Percentiles rank a stretch among this genome's conserved stretches.
Conservation (phyloP, 2,113 vertebrate species). For the Tyrannus savana region DNA sequence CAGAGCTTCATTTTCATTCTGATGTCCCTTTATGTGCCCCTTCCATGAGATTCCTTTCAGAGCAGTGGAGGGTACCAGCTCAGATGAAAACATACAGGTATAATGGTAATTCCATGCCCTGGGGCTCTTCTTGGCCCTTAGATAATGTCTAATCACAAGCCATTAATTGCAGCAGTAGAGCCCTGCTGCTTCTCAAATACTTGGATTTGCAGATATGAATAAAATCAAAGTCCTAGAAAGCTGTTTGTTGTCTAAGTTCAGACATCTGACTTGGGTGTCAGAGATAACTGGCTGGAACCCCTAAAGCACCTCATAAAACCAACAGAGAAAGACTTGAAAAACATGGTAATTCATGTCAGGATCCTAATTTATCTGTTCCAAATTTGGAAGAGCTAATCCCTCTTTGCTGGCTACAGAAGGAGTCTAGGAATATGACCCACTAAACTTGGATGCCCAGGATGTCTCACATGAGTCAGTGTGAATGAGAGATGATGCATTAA, state of each 20-base stretch:
- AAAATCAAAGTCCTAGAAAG: not conserved
- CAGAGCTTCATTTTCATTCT: not conserved
- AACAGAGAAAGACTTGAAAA: not conserved
- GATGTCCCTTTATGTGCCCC: not conserved
- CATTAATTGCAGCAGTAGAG: not conserved
- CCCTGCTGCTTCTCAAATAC: not conserved
- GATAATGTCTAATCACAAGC: not conserved
- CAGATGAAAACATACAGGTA: not conserved
- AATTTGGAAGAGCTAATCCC: slow-evolving; percentile 14
- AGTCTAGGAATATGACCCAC: not conserved
- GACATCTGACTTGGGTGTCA: not conserved
- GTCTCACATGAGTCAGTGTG: slow-evolving; percentile 11
- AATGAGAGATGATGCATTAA: slow-evolving; percentile 48
- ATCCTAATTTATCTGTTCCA: not conserved
- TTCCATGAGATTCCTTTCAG: not conserved
- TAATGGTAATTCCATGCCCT: not conserved
- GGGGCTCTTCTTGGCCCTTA: not conserved
- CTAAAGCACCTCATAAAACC: not conserved
- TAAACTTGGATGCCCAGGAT: slow-evolving; percentile 10
- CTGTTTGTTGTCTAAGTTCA: not conserved
- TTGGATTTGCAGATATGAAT: not conserved
- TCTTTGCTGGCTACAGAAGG: not conserved
- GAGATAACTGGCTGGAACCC: not conserved
- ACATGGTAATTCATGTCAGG: not conserved
- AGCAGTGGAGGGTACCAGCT: not conserved